These are phyloP conservation scores for Sinotaia quadrata DNA, from an alignment of 2,888 invertebrate genomes.

Conservation along the genomic window DNA sequence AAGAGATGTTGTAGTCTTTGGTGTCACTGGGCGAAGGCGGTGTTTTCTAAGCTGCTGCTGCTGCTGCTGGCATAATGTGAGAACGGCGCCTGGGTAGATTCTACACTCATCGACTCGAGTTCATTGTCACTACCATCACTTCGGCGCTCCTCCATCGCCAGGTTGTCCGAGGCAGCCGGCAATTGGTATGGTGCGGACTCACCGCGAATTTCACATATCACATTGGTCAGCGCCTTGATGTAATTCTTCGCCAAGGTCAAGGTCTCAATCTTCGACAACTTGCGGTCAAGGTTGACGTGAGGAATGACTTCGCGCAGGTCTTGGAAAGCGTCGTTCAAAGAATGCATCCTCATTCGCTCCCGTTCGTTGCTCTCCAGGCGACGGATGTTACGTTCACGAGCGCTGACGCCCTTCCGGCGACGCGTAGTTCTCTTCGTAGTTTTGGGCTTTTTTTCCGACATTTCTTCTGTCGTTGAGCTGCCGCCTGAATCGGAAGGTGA, in stretches of 20 bases:
- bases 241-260: slow-evolving; percentile 90
- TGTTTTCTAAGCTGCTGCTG: background rate
- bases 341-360: slow-evolving; percentile 93
- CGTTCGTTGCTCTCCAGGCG: slow-evolving; percentile 92
- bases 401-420: slow-evolving; percentile 84
- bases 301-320: slow-evolving; percentile 88
- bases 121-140: slow-evolving; percentile 39
- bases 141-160: slow-evolving; percentile 16
- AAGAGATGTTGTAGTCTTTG: no score
- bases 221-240: slow-evolving; percentile 89
- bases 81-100: slow-evolving; percentile 16
- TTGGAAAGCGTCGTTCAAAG: slow-evolving; percentile 91
- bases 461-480: slow-evolving; percentile 61
- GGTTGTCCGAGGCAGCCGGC: slow-evolving; percentile 31
- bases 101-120: slow-evolving; percentile 28
- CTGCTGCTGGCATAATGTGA: background rate
- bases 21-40: background rate
- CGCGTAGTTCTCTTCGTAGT: slow-evolving; percentile 62
- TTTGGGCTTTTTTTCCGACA: slow-evolving; percentile 54
- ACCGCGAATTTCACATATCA: slow-evolving; percentile 85
- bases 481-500: slow-evolving; percentile 67
- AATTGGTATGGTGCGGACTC: slow-evolving; percentile 80
- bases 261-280: slow-evolving; percentile 90
- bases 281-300: slow-evolving; percentile 87
- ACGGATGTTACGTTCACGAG: slow-evolving; percentile 87